Evolutionary conservation across 2,797 vertebrate species (phyloP).

Genomic region (Acropternis orthonyx): DNA sequence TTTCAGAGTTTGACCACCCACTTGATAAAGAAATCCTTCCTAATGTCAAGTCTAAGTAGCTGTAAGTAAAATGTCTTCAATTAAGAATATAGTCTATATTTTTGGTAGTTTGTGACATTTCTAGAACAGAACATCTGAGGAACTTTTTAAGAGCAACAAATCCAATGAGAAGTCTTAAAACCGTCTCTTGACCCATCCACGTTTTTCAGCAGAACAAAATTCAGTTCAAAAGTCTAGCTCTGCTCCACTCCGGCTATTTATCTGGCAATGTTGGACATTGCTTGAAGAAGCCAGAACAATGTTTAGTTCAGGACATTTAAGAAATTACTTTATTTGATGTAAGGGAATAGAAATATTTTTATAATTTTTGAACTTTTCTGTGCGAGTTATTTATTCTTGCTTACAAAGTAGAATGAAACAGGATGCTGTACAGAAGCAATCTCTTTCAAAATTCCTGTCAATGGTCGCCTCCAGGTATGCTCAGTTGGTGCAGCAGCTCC

Average conservation of each 20-base stretch:
- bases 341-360: not conserved
- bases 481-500: not conserved
- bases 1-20: not conserved
- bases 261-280: not conserved
- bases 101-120: not conserved
- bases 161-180: not conserved
- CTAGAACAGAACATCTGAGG: not conserved
- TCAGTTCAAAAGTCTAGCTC: not conserved
- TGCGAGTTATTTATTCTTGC: not conserved
- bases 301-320: not conserved
- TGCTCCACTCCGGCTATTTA: not conserved
- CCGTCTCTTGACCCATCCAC: not conserved
- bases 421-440: not conserved
- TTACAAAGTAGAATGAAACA: not conserved
- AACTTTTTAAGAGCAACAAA: not conserved
- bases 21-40: not conserved
- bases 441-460: not conserved
- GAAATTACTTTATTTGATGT: not conserved
- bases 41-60: not conserved
- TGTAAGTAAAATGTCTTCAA: not conserved
- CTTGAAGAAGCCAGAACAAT: not conserved
- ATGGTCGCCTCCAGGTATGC: accelerated
- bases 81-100: not conserved
- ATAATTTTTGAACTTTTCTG: not conserved
- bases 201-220: not conserved